These are phyloP conservation scores for Halictus ligatus DNA, from an alignment of 2,888 invertebrate genomes.

Conservation along the genomic window DNA sequence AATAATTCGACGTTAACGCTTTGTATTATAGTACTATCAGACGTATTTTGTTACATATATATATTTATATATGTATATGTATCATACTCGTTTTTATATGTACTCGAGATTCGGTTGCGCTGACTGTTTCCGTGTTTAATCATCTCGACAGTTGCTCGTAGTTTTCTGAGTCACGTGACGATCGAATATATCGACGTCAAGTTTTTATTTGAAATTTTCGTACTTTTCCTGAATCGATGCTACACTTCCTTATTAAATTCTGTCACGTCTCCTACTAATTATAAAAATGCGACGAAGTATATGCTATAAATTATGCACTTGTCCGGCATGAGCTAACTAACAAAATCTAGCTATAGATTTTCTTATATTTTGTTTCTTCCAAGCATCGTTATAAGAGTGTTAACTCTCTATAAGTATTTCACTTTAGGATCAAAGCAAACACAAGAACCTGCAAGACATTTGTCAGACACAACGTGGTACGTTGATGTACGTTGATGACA, in stretches of 20 bases:
- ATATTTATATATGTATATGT: constrained; percentile 14
- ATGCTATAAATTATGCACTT: constrained; percentile 45
- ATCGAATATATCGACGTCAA: constrained; percentile 23
- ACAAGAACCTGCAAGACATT: not conserved
- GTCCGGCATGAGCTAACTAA: constrained; percentile 41
- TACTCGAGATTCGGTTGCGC: constrained; percentile 55
- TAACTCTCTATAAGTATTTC: not conserved
- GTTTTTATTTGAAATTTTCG: constrained; percentile 10
- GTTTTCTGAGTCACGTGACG: constrained; percentile 61
- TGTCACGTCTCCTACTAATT: constrained; percentile 13
- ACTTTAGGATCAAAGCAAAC: constrained; percentile 1
- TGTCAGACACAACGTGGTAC: not conserved
- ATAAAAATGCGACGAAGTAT: constrained; percentile 58
- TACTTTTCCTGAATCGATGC: constrained; percentile 17
- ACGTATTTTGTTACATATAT: constrained; percentile 47
- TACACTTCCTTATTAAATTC: not conserved
- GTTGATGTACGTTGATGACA: not conserved
- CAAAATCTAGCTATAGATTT: not conserved
- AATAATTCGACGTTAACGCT: constrained; percentile 61
- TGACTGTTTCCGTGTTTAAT: constrained; percentile 45
- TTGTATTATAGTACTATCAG: constrained; percentile 65
- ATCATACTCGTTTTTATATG: constrained; percentile 57
- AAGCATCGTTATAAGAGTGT: not conserved
- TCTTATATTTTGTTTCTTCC: constrained; percentile 19
- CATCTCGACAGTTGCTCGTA: constrained; percentile 65